Evolutionary conservation across 2,888 invertebrate genomes (phyloP).

Genomic region (Synanthedon myopaeformis): DNA sequence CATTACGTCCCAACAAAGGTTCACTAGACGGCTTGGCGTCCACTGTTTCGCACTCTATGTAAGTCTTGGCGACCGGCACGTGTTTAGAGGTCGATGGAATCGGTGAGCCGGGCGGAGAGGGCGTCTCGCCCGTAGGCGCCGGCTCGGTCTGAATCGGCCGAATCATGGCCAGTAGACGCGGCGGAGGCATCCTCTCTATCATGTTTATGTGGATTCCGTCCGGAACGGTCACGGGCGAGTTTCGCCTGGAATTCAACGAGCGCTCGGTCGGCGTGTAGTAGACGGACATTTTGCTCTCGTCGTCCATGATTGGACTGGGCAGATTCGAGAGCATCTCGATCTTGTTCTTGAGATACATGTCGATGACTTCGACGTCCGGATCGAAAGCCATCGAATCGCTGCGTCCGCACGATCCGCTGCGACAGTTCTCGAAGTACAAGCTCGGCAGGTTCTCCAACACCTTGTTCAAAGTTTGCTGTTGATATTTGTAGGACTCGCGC

Average conservation of each 20-base stretch:
- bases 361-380: constrained; percentile 73
- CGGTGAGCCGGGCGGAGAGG: constrained; percentile 20
- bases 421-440: constrained; percentile 92
- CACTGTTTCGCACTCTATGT: constrained; percentile 11
- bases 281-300: constrained; percentile 78
- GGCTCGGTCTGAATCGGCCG: constrained; percentile 32
- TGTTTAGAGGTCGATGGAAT: constrained; percentile 25
- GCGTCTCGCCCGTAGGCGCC: constrained; percentile 19
- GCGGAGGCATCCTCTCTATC: constrained; percentile 59
- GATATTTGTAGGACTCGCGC: constrained; percentile 94
- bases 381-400: constrained; percentile 82
- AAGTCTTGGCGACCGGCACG: constrained; percentile 8
- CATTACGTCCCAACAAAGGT: constrained; percentile 47
- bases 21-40: constrained; percentile 47
- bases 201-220: constrained; percentile 77
- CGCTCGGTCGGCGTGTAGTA: constrained; percentile 87
- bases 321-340: constrained; percentile 72
- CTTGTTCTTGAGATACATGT: constrained; percentile 77
- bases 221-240: constrained; percentile 52
- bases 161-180: constrained; percentile 43
- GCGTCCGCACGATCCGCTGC: constrained; percentile 82
- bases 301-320: constrained; percentile 65
- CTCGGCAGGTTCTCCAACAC: constrained; percentile 92
- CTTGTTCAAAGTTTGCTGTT: constrained; percentile 94
- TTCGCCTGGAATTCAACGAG: constrained; percentile 63